Evolutionary conservation across 1,140 invertebrate genomes (phyloP).

Genomic region (Lanistes nyassanus): DNA sequence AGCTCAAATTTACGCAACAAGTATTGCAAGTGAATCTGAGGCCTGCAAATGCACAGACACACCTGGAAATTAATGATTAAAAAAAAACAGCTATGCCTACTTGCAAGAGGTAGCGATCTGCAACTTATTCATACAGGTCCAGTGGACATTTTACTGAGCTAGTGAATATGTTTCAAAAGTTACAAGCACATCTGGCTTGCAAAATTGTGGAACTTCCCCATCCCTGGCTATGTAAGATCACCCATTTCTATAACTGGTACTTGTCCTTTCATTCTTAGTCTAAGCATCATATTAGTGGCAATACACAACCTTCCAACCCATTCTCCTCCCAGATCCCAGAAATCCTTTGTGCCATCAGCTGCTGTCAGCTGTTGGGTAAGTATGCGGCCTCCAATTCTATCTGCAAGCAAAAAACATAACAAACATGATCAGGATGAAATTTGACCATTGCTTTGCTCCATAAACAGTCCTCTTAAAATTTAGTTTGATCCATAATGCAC

Average conservation of each 20-base stretch:
- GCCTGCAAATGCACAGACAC: conserved; percentile 27
- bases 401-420: conserved; percentile 15
- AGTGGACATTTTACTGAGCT: too few species aligned
- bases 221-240: too few species aligned
- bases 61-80: too few species aligned
- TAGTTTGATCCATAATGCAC: too few species aligned
- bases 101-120: too few species aligned
- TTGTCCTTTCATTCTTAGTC: neutral
- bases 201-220: too few species aligned
- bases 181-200: too few species aligned
- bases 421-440: neutral
- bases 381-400: conserved; percentile 44
- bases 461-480: too few species aligned
- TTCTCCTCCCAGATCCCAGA: conserved; percentile 49
- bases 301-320: conserved; percentile 44
- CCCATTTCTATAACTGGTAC: neutral
- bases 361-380: conserved; percentile 38
- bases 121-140: too few species aligned
- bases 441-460: too few species aligned
- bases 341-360: conserved; percentile 42
- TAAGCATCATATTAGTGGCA: neutral
- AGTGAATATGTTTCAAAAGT: too few species aligned
- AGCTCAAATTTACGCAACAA: conserved; percentile 39
- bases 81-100: too few species aligned
- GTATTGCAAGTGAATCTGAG: conserved; percentile 43